A percentile compares a stretch with the other conserved stretches of the same genome.
Evolutionary conservation across 2,113 vertebrate species (phyloP).

Genomic region (Sula dactylatra): DNA sequence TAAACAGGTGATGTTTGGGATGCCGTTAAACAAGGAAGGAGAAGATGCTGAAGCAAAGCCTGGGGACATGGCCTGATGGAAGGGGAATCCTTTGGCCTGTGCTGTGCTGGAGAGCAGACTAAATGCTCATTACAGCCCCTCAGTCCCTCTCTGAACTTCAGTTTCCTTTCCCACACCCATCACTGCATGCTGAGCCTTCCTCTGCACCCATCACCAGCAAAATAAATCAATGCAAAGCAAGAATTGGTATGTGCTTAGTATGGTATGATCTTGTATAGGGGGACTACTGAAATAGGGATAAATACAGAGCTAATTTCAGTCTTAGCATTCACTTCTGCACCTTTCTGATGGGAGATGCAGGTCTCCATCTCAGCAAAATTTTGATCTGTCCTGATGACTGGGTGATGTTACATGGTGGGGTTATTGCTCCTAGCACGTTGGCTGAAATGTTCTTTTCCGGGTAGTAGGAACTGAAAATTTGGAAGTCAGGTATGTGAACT

Average conservation of each 20-base stretch:
- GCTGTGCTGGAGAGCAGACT: background rate
- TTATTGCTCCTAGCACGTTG: background rate
- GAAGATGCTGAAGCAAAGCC: background rate
- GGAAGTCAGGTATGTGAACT: background rate
- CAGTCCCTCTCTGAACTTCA: background rate
- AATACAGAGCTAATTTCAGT: background rate
- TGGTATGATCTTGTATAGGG: background rate
- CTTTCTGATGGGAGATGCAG: background rate
- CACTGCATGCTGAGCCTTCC: background rate
- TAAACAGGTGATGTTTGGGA: background rate
- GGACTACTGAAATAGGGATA: background rate
- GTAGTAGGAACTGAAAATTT: background rate
- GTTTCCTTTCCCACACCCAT: background rate
- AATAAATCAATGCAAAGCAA: background rate
- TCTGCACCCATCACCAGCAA: background rate
- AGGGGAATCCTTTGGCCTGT: background rate
- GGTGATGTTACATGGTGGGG: rapidly evolving
- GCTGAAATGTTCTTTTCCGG: background rate
- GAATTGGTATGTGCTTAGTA: background rate
- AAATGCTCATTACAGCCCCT: background rate
- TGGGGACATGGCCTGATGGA: background rate
- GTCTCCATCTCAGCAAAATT: background rate
- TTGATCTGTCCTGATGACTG: rapidly evolving
- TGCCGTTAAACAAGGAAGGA: background rate
- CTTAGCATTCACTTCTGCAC: background rate